Conservation (phyloP, 2,113 vertebrate genomes). For the Elephas maximus region DNA sequence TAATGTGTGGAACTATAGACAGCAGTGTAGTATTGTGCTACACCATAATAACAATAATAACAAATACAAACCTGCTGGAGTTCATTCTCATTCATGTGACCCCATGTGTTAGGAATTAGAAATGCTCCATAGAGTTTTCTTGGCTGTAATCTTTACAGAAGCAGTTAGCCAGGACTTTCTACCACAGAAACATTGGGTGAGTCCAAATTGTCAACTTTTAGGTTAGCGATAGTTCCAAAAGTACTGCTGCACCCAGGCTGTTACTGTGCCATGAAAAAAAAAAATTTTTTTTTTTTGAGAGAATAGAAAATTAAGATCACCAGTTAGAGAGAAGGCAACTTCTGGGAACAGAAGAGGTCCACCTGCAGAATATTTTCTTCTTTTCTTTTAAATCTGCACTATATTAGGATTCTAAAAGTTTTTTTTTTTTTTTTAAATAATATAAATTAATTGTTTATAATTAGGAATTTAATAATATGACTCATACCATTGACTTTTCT, state of each 20-base stretch:
- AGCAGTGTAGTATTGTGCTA: not conserved
- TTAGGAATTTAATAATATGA: not conserved
- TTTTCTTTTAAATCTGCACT: not conserved
- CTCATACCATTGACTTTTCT: constrained; percentile 37
- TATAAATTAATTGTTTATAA: not conserved
- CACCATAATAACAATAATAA: no score
- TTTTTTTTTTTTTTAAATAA: constrained; percentile 28
- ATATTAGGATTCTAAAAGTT: not conserved
- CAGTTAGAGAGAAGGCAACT: not conserved
- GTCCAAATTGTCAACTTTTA: not conserved
- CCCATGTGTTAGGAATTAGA: not conserved
- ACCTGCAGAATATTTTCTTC: not conserved
- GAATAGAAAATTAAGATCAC: not conserved
- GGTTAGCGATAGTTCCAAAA: not conserved
- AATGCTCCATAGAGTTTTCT: not conserved
- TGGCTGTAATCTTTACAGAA: not conserved
- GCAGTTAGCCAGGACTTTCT: not conserved
- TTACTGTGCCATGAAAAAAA: no score
- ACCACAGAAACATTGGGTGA: not conserved
- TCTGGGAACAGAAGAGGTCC: not conserved
- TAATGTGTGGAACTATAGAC: not conserved
- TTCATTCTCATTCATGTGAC: not conserved
- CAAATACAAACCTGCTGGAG: not conserved
- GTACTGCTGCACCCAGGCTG: not conserved
- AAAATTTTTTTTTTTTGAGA: not conserved